Evolutionary conservation across 2,888 invertebrate genomes (phyloP).

Genomic region (Meliscaeva auricollis): DNA sequence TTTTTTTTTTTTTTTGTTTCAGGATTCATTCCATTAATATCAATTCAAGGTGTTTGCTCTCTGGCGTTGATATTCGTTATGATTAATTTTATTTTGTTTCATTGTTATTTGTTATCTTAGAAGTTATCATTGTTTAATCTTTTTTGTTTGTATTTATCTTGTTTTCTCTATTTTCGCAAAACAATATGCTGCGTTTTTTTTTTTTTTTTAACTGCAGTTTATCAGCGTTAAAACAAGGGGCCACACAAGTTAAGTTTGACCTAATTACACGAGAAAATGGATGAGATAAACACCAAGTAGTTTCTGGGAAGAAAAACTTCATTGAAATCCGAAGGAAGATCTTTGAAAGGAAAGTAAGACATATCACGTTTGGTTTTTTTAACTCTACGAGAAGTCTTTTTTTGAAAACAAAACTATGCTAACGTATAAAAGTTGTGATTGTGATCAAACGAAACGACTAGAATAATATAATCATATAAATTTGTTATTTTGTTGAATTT

Average conservation of each 20-base stretch:
- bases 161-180: background rate
- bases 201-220: background rate
- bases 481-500: background rate
- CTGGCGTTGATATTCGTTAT: conserved; percentile 14
- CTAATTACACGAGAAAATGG: background rate
- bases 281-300: background rate
- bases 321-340: background rate
- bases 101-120: conserved; percentile 25
- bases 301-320: background rate
- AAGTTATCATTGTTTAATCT: background rate
- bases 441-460: background rate
- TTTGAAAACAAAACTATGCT: background rate
- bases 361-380: no score
- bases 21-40: conserved; percentile 26
- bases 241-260: background rate
- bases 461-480: background rate
- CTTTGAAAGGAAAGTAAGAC: background rate
- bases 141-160: background rate
- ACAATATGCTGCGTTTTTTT: background rate
- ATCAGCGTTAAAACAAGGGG: background rate
- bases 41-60: conserved; percentile 64
- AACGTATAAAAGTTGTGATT: no score
- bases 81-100: conserved; percentile 17
- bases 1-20: conserved; percentile 14
- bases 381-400: background rate